Conservation (phyloP, 23 tunicate genomes). For the Ciona savignyi region DNA sequence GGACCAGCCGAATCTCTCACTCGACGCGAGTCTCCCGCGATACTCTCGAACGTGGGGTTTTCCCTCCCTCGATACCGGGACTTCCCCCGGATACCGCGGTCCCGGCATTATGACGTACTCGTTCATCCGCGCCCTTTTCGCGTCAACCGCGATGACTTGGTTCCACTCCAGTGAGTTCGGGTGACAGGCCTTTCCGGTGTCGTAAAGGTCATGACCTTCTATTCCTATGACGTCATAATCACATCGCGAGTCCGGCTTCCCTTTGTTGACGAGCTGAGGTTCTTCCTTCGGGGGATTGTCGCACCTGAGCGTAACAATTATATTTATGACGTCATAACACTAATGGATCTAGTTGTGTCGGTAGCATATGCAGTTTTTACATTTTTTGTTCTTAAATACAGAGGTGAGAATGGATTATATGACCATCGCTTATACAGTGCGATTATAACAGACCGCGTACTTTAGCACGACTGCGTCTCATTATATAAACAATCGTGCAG, state of each 20-base stretch:
- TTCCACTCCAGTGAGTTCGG: background rate
- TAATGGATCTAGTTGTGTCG: too few species aligned
- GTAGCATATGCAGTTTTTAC: too few species aligned
- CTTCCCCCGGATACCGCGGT: background rate
- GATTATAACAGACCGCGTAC: too few species aligned
- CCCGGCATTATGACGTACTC: conserved; percentile 7
- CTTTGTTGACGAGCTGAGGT: background rate
- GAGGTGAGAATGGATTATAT: too few species aligned
- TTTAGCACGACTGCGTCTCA: too few species aligned
- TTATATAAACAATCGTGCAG: too few species aligned
- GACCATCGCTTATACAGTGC: too few species aligned
- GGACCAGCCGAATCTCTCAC: background rate
- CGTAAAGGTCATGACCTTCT: background rate
- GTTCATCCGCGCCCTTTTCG: background rate
- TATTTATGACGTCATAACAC: too few species aligned
- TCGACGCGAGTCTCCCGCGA: background rate
- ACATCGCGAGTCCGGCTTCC: background rate
- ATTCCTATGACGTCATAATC: conserved; percentile 1
- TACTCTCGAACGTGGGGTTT: background rate
- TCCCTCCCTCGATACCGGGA: background rate
- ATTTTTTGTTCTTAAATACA: too few species aligned
- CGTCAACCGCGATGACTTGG: background rate
- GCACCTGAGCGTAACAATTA: too few species aligned
- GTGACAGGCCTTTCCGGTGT: background rate
- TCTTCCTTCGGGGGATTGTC: background rate